These are phyloP conservation scores for Apis florea DNA, from an alignment of 1,140 invertebrate genomes.

Conservation along the genomic window DNA sequence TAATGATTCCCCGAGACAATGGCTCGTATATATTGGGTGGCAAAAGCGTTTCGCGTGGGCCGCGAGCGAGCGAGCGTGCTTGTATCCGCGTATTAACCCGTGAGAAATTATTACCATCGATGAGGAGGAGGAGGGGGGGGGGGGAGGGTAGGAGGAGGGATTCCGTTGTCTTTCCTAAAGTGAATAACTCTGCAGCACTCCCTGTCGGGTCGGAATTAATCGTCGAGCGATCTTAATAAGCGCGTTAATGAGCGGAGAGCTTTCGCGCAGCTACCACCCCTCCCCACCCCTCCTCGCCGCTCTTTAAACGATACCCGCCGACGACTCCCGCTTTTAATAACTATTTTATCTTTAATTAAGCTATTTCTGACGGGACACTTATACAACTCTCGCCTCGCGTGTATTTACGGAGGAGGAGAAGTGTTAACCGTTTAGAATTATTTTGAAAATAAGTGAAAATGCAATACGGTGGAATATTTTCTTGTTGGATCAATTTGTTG, in stretches of 20 bases:
- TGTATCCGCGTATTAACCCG: conserved; percentile 35
- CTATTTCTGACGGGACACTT: background rate
- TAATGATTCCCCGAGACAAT: conserved; percentile 68
- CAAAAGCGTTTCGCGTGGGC: conserved; percentile 65
- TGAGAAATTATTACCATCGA: conserved; percentile 57
- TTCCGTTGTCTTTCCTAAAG: conserved; percentile 53
- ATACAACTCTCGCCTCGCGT: background rate
- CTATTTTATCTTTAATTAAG: conserved; percentile 45
- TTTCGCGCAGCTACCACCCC: conserved; percentile 24
- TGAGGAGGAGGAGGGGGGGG: background rate
- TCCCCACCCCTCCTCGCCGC: background rate
- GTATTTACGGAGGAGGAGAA: too few species aligned
- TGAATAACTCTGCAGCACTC: conserved; percentile 53
- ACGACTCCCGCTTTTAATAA: conserved; percentile 43
- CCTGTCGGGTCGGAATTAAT: conserved; percentile 61
- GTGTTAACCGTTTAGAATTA: too few species aligned
- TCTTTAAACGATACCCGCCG: conserved; percentile 38
- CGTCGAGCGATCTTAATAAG: conserved; percentile 56
- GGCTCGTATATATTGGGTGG: conserved; percentile 65
- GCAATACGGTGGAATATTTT: too few species aligned
- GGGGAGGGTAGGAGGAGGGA: conserved; percentile 43
- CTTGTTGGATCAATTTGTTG: too few species aligned
- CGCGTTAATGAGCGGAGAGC: conserved; percentile 51
- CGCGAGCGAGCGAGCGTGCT: conserved; percentile 23
- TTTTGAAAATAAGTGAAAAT: too few species aligned